A percentile compares a stretch with the other conserved stretches of the same genome.
Conservation (phyloP, 2,797 vertebrate genomes). For the Benthosema pterotum region DNA sequence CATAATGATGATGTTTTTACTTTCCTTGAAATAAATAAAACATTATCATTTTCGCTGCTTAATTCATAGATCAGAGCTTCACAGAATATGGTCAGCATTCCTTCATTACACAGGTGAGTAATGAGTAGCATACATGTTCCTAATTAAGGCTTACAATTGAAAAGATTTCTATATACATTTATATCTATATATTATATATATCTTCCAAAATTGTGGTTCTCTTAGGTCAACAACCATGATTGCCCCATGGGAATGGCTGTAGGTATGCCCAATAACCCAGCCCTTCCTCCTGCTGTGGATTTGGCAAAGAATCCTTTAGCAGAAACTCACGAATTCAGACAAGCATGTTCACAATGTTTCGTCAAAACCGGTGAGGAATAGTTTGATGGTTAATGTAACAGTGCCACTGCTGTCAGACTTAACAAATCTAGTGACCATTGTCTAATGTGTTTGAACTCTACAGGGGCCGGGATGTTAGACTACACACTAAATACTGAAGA, state of each 20-base stretch:
- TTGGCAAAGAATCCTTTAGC: slow-evolving; percentile 89
- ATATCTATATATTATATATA: not conserved
- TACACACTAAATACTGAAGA: slow-evolving; percentile 86
- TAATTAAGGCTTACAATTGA: slow-evolving; percentile 1
- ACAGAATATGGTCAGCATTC: slow-evolving; percentile 60
- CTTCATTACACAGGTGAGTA: slow-evolving; percentile 70
- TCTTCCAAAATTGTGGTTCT: slow-evolving; percentile 9
- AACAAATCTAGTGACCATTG: not conserved
- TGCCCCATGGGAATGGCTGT: slow-evolving; percentile 86
- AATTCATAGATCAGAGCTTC: not conserved
- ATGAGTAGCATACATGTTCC: not conserved
- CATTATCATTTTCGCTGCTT: too few relatives aligned
- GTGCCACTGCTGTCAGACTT: not conserved
- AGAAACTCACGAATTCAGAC: slow-evolving; percentile 92
- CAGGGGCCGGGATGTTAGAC: slow-evolving; percentile 90
- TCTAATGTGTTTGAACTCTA: not conserved
- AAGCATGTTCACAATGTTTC: slow-evolving; percentile 91
- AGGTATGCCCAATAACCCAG: slow-evolving; percentile 82
- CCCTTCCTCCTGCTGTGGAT: slow-evolving; percentile 70
- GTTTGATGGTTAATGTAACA: not conserved
- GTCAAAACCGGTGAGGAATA: slow-evolving; percentile 87
- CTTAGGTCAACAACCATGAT: slow-evolving; percentile 83
- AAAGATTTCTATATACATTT: not conserved
- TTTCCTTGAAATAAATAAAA: too few relatives aligned
- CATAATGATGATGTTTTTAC: too few relatives aligned